Base-by-base conservation (phyloP, 2,888 invertebrate genomes). In the Taphrorychus bicolor region DNA sequence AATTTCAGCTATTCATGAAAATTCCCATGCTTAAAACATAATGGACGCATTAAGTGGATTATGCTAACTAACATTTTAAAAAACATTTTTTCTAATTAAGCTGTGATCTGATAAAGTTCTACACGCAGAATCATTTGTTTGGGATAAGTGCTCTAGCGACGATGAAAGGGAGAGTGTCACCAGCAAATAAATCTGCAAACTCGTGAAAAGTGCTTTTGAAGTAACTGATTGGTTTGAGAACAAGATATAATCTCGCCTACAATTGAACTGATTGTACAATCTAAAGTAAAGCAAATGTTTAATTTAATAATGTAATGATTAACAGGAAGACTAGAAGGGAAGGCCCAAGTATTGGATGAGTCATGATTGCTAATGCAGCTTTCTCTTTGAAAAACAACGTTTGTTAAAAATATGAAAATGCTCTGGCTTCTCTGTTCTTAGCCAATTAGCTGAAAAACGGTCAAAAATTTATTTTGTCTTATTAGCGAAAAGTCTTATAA, bases 1-100 rank as follows among this genome's bases (percentile, higher is more conserved):
- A 69, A 71, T 65, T 63, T 58, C 24, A 54, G 41, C 59, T 52
- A 22, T 66, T 66, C 66, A 65, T 17, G 18, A 67, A 57, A 51
- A 40, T 73, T 75, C 74, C 73, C 75, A 76, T 74, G 64, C 71
- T 76, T 75, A 71, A 70, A 71, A 72, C 54, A 74, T 72, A 74
- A 76, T 74, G 70, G 69, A 72, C 71, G 73, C 72, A 73, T 73
- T 74, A 75, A 73, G 71, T 70, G 69, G 72, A 72, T 72, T 74
- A 76, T 73, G 75, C 72, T 76, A 76, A 72, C 70, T 72, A 66
- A 71, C 70, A 54, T 69, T 71, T 71, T 64, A 70, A 69, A 66
- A 66, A 64, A 57, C 66, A 65, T 69, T 69, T 71, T 69, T 66
- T 48, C 58, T 65, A 70, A 71, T 69, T 71, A 66, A 49, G 45